A percentile compares a stretch with the other conserved stretches of the same genome.
phyloP scores from a whole-genome alignment of 2,888 invertebrate species.

The Microplitis deprimator region DNA sequence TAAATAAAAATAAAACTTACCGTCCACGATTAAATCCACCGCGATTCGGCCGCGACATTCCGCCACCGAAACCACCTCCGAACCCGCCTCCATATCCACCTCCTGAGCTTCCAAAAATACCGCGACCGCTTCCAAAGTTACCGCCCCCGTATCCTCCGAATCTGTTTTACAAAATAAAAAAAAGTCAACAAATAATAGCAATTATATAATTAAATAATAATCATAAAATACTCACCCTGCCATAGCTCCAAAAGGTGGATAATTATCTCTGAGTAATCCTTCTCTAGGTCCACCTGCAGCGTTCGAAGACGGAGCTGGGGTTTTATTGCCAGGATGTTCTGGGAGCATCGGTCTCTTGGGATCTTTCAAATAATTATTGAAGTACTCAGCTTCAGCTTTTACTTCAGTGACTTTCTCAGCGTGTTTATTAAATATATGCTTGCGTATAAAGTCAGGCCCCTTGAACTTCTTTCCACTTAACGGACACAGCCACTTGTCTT shows the following conservation, averaged over 20 bases:
- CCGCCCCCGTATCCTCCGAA: conserved; percentile 66
- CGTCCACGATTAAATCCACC: conserved; percentile 72
- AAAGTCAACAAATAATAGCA: conserved; percentile 21
- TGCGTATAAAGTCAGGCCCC: conserved; percentile 97
- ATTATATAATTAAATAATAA: conserved; percentile 12
- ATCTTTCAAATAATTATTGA: conserved; percentile 96
- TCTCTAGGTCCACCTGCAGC: conserved; percentile 50
- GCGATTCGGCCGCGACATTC: conserved; percentile 71
- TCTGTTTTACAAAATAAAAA: conserved; percentile 47
- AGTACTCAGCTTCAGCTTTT: conserved; percentile 96
- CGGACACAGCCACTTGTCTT: conserved; percentile 99
- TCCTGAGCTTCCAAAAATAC: conserved; percentile 55
- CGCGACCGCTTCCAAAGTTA: conserved; percentile 61
- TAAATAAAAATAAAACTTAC: conserved; percentile 57
- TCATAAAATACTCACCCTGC: conserved; percentile 58
- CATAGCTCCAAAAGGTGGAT: conserved; percentile 68
- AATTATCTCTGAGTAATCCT: conserved; percentile 65
- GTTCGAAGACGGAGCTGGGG: conserved; percentile 70
- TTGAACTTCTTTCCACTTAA: conserved; percentile 99
- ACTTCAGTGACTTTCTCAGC: conserved; percentile 97
- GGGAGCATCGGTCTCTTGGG: conserved; percentile 94
- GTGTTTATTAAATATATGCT: conserved; percentile 98
- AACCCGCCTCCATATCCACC: conserved; percentile 66
- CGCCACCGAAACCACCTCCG: conserved; percentile 62
- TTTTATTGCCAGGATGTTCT: conserved; percentile 81